Conservation (phyloP, 2,888 invertebrate species). For the Nephrocerus scutellatus region DNA sequence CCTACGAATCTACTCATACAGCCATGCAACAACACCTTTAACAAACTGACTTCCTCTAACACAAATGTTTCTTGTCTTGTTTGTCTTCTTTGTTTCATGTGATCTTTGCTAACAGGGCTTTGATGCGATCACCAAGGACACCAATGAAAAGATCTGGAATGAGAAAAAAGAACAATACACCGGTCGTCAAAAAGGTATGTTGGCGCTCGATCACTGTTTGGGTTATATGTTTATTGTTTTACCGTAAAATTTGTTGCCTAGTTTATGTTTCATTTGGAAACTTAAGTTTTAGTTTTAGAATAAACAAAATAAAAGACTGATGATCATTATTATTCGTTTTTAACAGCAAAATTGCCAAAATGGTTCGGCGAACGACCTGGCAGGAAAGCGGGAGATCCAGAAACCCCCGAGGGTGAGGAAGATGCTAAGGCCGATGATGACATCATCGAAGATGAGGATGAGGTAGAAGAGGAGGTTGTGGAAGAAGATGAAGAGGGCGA, state of each 20-base stretch:
- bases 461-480: slow-evolving; percentile 69
- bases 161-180: slow-evolving; percentile 82
- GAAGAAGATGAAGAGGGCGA: slow-evolving; percentile 68
- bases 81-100: slow-evolving; percentile 19
- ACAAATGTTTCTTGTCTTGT: slow-evolving; percentile 3
- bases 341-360: slow-evolving; percentile 80
- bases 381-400: slow-evolving; percentile 82
- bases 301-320: slow-evolving; percentile 79
- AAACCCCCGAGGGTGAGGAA: slow-evolving; percentile 87
- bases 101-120: slow-evolving; percentile 59
- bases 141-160: slow-evolving; percentile 78
- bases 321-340: slow-evolving; percentile 78
- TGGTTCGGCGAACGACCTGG: slow-evolving; percentile 95
- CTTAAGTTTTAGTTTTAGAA: no score
- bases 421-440: slow-evolving; percentile 71
- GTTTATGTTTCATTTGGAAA: no score
- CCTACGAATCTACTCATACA: no score
- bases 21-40: no score
- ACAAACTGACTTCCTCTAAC: background rate
- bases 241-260: slow-evolving; percentile 1
- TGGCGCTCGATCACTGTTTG: no score
- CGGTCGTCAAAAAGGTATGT: slow-evolving; percentile 84
- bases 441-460: slow-evolving; percentile 66
- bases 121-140: slow-evolving; percentile 76
- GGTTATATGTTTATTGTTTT: slow-evolving; percentile 7